phyloP scores from a whole-genome alignment of 2,113 vertebrate genomes.

The Epinephelus cyanopodus region DNA sequence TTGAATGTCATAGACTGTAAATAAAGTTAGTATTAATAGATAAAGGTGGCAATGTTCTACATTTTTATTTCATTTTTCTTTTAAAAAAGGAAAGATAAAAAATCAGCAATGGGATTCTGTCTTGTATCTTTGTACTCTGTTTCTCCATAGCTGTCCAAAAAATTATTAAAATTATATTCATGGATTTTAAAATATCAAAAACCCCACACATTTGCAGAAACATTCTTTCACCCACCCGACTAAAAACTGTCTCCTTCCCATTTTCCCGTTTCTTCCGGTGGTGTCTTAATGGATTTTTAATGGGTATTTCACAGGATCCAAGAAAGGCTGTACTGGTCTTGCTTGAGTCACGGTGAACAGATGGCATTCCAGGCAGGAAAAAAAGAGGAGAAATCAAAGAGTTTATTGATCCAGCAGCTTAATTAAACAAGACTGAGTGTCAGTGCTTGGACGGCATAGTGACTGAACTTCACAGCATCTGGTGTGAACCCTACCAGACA shows the following conservation, averaged over 20 bases:
- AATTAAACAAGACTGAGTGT: conserved; percentile 79
- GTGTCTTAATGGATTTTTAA: conserved; percentile 74
- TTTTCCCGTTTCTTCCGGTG: conserved; percentile 9
- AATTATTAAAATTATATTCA: not conserved
- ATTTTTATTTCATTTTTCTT: too few relatives aligned
- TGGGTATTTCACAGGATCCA: conserved; percentile 60
- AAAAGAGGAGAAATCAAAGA: conserved; percentile 66
- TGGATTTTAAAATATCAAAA: not conserved
- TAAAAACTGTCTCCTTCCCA: not conserved
- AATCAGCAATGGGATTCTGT: not conserved
- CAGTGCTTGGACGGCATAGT: conserved; percentile 50
- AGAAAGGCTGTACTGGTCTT: conserved; percentile 66
- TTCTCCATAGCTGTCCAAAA: not conserved
- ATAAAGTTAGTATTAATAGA: not conserved
- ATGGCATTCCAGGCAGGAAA: conserved; percentile 56
- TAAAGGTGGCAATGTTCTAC: too few relatives aligned
- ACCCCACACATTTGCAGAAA: not conserved
- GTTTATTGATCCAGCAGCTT: conserved; percentile 79
- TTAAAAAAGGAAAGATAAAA: not conserved
- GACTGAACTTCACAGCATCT: conserved; percentile 59
- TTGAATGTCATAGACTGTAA: too few relatives aligned
- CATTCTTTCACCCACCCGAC: not conserved
- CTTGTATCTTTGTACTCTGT: not conserved
- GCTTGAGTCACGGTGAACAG: conserved; percentile 68
- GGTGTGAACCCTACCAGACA: conserved; percentile 31